phyloP scores from a whole-genome alignment of 1,140 invertebrate species.

The Hylaeus volcanicus region DNA sequence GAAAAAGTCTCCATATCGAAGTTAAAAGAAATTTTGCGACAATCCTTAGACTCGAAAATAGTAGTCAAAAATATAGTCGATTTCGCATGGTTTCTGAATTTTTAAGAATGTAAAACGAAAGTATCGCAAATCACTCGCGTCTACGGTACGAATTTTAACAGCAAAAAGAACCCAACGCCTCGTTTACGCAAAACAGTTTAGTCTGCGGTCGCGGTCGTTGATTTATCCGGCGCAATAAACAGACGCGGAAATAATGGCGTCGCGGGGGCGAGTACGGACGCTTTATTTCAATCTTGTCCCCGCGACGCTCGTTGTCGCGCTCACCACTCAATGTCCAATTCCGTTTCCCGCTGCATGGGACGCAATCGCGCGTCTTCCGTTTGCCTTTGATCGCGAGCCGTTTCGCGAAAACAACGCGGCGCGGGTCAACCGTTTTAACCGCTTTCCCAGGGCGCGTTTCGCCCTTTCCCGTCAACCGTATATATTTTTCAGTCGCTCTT shows the following conservation, averaged over 20 bases:
- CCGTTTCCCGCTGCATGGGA: background rate
- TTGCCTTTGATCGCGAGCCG: background rate
- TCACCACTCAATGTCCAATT: background rate
- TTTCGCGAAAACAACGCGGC: background rate
- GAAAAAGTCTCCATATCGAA: too few relatives aligned
- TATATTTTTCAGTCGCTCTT: slow-evolving; percentile 23
- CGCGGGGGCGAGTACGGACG: background rate
- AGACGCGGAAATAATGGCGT: slow-evolving; percentile 34
- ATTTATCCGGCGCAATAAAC: slow-evolving; percentile 36
- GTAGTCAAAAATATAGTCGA: too few relatives aligned
- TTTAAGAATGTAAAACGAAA: too few relatives aligned
- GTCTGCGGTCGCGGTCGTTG: slow-evolving; percentile 22
- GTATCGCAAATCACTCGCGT: too few relatives aligned
- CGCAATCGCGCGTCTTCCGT: background rate
- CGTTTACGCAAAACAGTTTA: slow-evolving; percentile 39
- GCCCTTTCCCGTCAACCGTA: background rate
- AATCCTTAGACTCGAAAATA: too few relatives aligned
- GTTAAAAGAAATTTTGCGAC: too few relatives aligned
- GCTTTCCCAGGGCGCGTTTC: background rate
- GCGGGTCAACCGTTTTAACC: background rate
- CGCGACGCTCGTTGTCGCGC: background rate
- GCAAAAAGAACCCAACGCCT: slow-evolving; percentile 19
- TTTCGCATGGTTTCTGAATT: too few relatives aligned
- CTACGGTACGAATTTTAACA: slow-evolving; percentile 6
- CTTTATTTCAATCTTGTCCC: slow-evolving; percentile 36